Evolutionary conservation across 35 echinoderm and acorn worm genomes (phyloP), one percentile per base, ranked within the genome.

Genomic region (Acanthaster planci): DNA sequence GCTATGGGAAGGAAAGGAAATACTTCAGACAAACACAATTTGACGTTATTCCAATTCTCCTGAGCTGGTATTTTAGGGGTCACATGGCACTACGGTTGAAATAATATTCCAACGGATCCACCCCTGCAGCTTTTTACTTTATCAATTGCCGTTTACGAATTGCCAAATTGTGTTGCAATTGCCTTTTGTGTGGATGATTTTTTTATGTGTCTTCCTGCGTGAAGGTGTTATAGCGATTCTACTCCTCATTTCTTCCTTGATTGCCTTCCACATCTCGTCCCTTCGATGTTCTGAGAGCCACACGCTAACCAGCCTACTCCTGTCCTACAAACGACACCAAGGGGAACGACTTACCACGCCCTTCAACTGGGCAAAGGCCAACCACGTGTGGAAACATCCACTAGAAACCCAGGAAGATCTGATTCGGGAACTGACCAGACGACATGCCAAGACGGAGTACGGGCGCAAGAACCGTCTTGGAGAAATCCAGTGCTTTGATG

Each of bases 371-470:
- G 56, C 56, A 5, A 59, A n/a, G 56, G 27, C 27, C 3, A 21
- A 59, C 19, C 16, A 59, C 19, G 27, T 59, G 55, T 59, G 55
- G 55, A 59, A 26, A 26, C 55, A 59, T 59, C 55, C 55, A 59
- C 55, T 18, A 18, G 7, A 9, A 59, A 26, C 80, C 12, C 91
- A 93, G 56, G 91, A 93, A 53, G 37, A 89, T 12, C 40, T 89
- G 27, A 29, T 93, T 17, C 76, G 18, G 72, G 44, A 79, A 18
- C 72, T 84, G 4, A 51, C 85, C 16, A 67, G 34, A 15, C 51
- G 84, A 44, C 58, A 89, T 37, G 80, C 89, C 26, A 40, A 86
- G 32, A 94, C 93, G 18, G 84, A 79, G 15, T 94, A 94, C 47
- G 93, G 93, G 17, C 79, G 56, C 22, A 59, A 82, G 29, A 80